These are phyloP conservation scores for Synchiropus splendidus DNA, from an alignment of 2,113 vertebrate species.

Conservation along the genomic window DNA sequence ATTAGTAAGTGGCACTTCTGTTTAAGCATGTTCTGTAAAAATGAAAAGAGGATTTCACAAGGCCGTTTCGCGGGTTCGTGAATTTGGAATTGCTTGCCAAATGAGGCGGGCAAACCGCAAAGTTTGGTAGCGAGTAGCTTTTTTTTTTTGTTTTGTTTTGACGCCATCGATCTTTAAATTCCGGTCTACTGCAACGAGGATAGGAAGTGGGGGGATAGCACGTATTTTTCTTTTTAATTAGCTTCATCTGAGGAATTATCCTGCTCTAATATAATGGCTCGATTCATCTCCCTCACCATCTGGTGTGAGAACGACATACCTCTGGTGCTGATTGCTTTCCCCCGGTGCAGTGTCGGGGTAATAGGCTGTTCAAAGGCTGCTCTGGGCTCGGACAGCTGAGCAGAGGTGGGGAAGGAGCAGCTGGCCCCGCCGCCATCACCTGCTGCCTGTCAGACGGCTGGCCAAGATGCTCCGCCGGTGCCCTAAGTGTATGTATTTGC, in stretches of 20 bases:
- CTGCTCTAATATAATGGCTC: slow-evolving; percentile 66
- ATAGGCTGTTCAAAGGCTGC: slow-evolving; percentile 70
- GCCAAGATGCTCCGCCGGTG: slow-evolving; percentile 30
- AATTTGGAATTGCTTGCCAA: no score
- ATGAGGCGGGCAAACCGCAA: no score
- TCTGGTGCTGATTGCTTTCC: slow-evolving; percentile 68
- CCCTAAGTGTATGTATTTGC: slow-evolving; percentile 26
- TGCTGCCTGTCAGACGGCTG: slow-evolving; percentile 59
- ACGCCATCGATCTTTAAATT: slow-evolving; percentile 7
- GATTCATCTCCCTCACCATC: slow-evolving; percentile 74
- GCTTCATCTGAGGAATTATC: slow-evolving; percentile 73
- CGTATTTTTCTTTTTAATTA: slow-evolving; percentile 69
- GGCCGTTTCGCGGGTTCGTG: no score
- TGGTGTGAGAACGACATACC: slow-evolving; percentile 57
- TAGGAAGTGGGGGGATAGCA: slow-evolving; percentile 47
- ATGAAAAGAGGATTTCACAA: no score
- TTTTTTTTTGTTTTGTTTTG: no score
- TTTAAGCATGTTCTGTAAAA: no score
- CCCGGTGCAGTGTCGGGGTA: slow-evolving; percentile 62
- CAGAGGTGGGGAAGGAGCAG: slow-evolving; percentile 65
- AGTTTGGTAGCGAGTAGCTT: no score
- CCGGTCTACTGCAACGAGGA: slow-evolving; percentile 32
- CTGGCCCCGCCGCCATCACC: slow-evolving; percentile 59
- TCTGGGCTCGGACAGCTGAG: slow-evolving; percentile 66
- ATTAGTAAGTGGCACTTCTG: no score